Base-by-base conservation (phyloP, 2,888 invertebrate genomes). In the Eupithecia inturbata region DNA sequence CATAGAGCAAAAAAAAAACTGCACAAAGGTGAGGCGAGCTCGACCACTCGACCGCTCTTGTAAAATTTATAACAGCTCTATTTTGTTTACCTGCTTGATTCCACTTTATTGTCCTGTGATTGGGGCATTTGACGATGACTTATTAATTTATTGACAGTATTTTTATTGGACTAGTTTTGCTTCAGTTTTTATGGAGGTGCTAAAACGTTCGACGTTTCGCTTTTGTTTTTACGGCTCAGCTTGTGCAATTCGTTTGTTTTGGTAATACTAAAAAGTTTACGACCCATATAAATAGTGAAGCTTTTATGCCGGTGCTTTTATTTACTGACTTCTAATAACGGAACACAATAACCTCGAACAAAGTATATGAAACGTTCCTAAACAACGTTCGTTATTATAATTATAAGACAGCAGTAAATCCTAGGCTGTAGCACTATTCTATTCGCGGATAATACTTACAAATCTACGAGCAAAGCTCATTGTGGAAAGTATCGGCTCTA, bases 11-110 rank as follows among this genome's bases (percentile, higher is more conserved):
- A 64, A 64, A 62, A 92, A 93, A 93, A 93, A 91, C 86, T 85
- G 92, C 92, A 93, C 91, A 92, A 92, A 92, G 92, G 88, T 89
- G 89, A 91, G 82, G 88, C 85, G 83, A 83, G 89, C 90, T 88
- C 89, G 64, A 89, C 85, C 89, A 84, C 85, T 85, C 85, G 82
- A 87, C 88, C 87, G 88, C 89, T 92, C 89, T 93, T 91, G 92
- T 93, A 90, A 93, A 93, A 94, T 94, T 93, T 94, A 94, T 88
- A 93, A 94, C 94, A 92, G 90, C 94, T 94, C 92, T 93, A 93
- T 93, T 92, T 90, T 93, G 92, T 92, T 92, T 94, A 94, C 94
- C 94, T 94, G 94, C 92, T 88, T 89, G 87, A 91, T 87, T 92
- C 84, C 84, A 82, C 87, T 89, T 90, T 90, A 92, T 91, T 92